These are phyloP conservation scores for Carettochelys insculpta DNA, from an alignment of 2,113 vertebrate genomes.

Conservation along the genomic window DNA sequence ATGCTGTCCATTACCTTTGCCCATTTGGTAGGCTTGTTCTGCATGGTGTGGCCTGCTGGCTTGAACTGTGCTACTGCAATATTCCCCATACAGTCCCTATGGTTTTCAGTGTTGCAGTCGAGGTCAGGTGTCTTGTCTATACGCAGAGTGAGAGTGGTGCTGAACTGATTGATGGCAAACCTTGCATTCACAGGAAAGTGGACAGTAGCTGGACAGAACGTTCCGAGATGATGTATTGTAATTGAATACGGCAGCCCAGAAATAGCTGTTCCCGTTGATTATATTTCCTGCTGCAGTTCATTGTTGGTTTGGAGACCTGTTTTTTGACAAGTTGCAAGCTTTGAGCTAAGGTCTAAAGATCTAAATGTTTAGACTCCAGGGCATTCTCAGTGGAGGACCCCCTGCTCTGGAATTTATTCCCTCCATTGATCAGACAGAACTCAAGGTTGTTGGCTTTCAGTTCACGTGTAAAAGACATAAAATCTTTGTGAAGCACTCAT, in stretches of 20 bases:
- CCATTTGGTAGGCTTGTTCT: constrained; percentile 62
- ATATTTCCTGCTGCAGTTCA: constrained; percentile 44
- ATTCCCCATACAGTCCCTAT: constrained; percentile 64
- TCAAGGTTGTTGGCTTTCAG: constrained; percentile 23
- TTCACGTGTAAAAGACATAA: constrained; percentile 2
- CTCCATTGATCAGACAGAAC: constrained; percentile 25
- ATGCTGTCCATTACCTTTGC: background rate
- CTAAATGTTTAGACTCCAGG: background rate
- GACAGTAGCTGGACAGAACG: constrained; percentile 2
- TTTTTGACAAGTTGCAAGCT: constrained; percentile 17
- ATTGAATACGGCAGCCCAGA: constrained; percentile 25
- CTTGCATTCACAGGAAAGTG: constrained; percentile 43
- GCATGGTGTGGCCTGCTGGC: constrained; percentile 64
- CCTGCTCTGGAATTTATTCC: constrained; percentile 27
- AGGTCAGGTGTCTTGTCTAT: constrained; percentile 54
- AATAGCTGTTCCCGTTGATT: constrained; percentile 38
- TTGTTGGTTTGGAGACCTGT: constrained; percentile 17
- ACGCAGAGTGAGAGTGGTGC: constrained; percentile 38
- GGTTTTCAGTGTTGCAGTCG: constrained; percentile 68
- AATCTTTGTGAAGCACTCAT: constrained; percentile 15
- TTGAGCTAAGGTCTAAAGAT: constrained; percentile 1
- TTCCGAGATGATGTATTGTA: constrained; percentile 16
- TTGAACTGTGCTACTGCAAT: constrained; percentile 61
- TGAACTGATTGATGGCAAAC: constrained; percentile 43
- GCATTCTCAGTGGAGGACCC: background rate